Evolutionary conservation across 2,113 vertebrate genomes (phyloP).

Genomic region (Microtus oregoni): DNA sequence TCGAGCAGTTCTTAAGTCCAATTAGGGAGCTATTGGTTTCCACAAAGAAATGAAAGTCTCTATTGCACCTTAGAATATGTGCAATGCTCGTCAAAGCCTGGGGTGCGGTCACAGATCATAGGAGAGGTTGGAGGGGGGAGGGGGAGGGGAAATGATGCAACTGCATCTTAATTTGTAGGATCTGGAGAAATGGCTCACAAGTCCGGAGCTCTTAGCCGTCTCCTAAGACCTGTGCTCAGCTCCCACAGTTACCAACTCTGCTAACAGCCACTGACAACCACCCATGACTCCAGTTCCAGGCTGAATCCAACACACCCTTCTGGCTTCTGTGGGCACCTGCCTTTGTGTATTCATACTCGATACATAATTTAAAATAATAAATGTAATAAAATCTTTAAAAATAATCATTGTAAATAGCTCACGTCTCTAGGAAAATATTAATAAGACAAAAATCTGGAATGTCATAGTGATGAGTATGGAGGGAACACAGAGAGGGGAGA

Average conservation of each 20-base stretch:
- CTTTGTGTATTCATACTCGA: no score
- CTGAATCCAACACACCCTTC: neutral
- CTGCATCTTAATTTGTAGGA: neutral
- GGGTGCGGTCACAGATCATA: rapidly evolving
- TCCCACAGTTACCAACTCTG: neutral
- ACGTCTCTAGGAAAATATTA: neutral
- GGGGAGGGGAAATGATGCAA: no score
- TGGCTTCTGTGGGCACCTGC: neutral
- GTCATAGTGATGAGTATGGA: neutral
- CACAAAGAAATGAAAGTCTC: neutral
- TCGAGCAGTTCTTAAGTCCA: neutral
- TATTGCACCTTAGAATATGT: no score
- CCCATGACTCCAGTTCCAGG: neutral
- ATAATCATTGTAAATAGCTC: neutral
- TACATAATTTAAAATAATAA: neutral
- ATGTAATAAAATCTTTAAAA: neutral
- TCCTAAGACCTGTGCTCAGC: neutral
- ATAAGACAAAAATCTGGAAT: neutral
- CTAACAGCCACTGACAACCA: neutral
- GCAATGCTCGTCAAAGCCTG: neutral
- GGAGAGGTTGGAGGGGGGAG: neutral
- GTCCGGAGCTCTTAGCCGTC: neutral
- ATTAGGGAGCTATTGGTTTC: no score
- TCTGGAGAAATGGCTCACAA: neutral
- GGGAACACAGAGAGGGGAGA: neutral